Evolutionary conservation across 1,140 invertebrate genomes (phyloP), one percentile per base, ranked within the genome.

Genomic region (Drosophila arizonae): DNA sequence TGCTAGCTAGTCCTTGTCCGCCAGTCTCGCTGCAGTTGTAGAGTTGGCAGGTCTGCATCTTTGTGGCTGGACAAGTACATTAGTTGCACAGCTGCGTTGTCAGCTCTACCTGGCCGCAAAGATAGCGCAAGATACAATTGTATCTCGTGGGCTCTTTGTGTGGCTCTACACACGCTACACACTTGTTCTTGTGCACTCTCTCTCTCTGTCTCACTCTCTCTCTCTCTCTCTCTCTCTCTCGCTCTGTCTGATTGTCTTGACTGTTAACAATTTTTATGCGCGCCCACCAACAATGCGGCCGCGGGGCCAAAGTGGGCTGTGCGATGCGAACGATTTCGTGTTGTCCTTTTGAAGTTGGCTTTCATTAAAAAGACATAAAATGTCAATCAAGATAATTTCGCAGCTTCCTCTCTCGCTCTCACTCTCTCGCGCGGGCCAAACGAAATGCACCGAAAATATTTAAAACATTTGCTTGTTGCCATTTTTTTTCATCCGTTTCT

Each of bases 1-100:
- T 46, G 15, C 15, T 17, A 15, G 43, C 6, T 9, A 15, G 43
- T 46, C 15, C 4, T 1, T 15, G 4, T 17, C 15, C 0, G 5
- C 43, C 6, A 17, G 1, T 13, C 26, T 5, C 26, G 2, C 13
- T 30, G n/a, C 4, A 45, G 5, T 6, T 17, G 24, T 36, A 11
- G 33, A 36, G 36, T 8, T 39, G 33, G 33, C 33, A 36, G 33
- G 9, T 36, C 33, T 36, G 10, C 36, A 39, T 39, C 36, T 39
- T 13, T 11, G 36, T 39, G 56, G 58, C 58, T 11, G 17, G 58
- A 39, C 63, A 86, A 87, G 84, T 86, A 67, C 82, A 87, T 86
- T 86, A 86, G 81, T 86, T 87, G 66, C 66, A 72, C 81, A 87
- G 79, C 75, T 81, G 77, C 80, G 41, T 63, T 41, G 50, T 52